Evolutionary conservation across 2,113 vertebrate species (phyloP).

Genomic region (Odocoileus hemionus): DNA sequence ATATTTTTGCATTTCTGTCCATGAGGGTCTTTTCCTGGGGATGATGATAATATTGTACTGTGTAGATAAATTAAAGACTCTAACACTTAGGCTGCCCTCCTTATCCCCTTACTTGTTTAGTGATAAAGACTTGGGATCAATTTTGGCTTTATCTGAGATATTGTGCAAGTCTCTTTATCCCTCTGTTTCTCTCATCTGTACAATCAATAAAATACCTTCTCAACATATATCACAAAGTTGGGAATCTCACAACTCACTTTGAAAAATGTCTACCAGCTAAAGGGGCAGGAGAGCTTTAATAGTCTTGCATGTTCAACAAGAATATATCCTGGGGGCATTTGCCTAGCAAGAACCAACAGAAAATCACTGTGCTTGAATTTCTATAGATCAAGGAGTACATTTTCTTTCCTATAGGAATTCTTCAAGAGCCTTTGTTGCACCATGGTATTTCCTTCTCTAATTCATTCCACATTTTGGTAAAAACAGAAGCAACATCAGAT

Average conservation of each 20-base stretch:
- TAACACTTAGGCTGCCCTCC: neutral
- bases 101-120: neutral
- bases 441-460: neutral
- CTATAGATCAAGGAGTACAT: neutral
- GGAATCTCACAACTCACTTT: neutral
- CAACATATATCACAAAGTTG: neutral
- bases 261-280: slow-evolving; percentile 8
- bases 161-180: neutral
- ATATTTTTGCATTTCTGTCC: neutral
- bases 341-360: neutral
- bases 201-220: neutral
- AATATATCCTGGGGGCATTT: neutral
- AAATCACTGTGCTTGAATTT: neutral
- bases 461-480: neutral
- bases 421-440: neutral
- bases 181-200: neutral
- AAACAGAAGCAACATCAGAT: neutral
- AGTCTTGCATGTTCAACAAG: neutral
- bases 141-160: neutral
- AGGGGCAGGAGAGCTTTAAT: neutral
- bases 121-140: neutral
- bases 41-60: neutral
- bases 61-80: neutral
- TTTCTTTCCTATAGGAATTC: neutral
- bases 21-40: neutral